phyloP scores from a whole-genome alignment of 2,113 vertebrate genomes.

The Micromys minutus region DNA sequence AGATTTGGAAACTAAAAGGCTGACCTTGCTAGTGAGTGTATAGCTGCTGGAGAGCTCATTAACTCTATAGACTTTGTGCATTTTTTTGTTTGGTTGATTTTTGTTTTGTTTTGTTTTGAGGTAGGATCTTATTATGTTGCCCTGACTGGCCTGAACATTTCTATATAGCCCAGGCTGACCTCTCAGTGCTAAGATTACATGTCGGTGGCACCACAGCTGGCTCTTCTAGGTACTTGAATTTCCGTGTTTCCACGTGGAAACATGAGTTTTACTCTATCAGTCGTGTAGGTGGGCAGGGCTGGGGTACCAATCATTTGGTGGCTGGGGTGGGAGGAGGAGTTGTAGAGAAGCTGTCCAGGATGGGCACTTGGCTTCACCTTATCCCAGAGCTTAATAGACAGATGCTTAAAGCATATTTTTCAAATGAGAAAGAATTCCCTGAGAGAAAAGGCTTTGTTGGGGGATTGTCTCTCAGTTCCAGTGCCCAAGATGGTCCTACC shows the following conservation, averaged over 20 bases:
- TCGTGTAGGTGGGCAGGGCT: neutral
- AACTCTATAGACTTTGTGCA: neutral
- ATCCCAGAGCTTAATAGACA: neutral
- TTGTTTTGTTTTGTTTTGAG: neutral
- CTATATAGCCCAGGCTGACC: neutral
- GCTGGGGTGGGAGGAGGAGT: neutral
- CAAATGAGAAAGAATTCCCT: neutral
- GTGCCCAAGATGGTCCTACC: neutral
- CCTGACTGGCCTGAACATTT: neutral
- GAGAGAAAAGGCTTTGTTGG: neutral
- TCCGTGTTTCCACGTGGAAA: neutral
- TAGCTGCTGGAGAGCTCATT: neutral
- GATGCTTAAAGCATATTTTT: neutral
- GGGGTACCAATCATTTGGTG: neutral
- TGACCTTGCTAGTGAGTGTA: neutral
- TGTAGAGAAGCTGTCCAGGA: neutral
- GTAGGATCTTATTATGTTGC: neutral
- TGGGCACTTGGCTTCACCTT: neutral
- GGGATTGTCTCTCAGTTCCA: conserved; percentile 29
- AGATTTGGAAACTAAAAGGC: neutral
- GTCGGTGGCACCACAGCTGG: neutral
- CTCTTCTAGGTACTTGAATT: neutral
- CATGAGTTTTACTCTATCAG: neutral
- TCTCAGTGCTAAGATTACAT: neutral
- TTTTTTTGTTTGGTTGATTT: neutral